Conservation (phyloP, 2,888 invertebrate genomes). For the Ischnus inquisitorius region DNA sequence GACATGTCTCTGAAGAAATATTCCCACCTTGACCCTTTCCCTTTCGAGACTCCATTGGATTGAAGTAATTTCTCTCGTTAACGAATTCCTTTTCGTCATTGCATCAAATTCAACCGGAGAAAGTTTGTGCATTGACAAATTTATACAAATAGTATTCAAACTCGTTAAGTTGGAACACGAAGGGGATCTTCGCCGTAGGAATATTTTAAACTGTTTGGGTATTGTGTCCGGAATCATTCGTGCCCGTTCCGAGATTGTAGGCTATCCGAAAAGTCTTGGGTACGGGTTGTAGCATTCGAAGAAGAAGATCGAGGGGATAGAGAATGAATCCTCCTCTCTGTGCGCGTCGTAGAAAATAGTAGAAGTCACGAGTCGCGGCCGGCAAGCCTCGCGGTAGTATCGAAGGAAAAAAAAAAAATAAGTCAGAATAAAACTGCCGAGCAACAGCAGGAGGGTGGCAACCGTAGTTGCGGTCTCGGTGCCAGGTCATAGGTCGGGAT, state of each 20-base stretch:
- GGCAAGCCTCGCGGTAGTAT: not conserved
- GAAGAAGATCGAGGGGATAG: slow-evolving; percentile 10
- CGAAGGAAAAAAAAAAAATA: slow-evolving; percentile 32
- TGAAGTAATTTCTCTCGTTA: not conserved
- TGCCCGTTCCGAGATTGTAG: slow-evolving; percentile 3
- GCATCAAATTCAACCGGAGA: not conserved
- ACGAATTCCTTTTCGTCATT: not conserved
- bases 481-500: slow-evolving; percentile 66
- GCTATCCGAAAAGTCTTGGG: slow-evolving; percentile 3
- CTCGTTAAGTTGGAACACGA: not conserved
- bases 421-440: slow-evolving; percentile 2
- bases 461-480: slow-evolving; percentile 61
- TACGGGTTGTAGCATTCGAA: not conserved
- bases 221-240: not conserved
- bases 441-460: slow-evolving; percentile 41
- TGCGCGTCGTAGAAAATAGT: slow-evolving; percentile 10
- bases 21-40: not conserved
- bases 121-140: not conserved
- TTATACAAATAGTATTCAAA: not conserved
- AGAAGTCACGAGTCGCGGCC: slow-evolving; percentile 45
- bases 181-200: not conserved
- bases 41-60: not conserved
- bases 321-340: slow-evolving; percentile 45
- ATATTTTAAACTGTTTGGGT: not conserved
- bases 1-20: too few relatives aligned